Percentiles rank a stretch among this genome's conserved stretches.
Conservation (phyloP, 2,113 vertebrate genomes). For the Passer domesticus region DNA sequence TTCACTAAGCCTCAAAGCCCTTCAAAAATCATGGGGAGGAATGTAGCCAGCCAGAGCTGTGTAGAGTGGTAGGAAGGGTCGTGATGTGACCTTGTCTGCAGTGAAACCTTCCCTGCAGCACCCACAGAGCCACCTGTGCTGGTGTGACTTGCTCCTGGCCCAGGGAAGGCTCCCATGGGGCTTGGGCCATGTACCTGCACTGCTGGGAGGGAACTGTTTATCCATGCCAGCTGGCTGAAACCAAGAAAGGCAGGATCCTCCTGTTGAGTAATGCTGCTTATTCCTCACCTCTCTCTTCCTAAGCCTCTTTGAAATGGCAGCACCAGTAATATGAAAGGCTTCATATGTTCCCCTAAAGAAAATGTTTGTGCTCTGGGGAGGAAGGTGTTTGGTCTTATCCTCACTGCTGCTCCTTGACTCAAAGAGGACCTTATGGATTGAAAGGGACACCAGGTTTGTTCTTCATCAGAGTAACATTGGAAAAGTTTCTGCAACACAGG, state of each 20-base stretch:
- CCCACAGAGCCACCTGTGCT: not conserved
- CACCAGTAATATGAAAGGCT: not conserved
- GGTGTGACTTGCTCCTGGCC: fast-evolving
- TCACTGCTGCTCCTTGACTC: not conserved
- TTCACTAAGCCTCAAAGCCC: not conserved
- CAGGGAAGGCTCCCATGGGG: not conserved
- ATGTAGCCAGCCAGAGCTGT: not conserved
- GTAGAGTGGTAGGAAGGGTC: not conserved
- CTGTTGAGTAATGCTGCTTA: not conserved
- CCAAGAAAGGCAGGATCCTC: not conserved
- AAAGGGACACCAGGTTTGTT: not conserved
- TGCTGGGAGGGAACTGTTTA: not conserved
- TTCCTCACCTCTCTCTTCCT: not conserved
- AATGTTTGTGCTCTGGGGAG: not conserved
- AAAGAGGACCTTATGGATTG: not conserved
- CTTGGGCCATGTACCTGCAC: not conserved
- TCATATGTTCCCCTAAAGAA: not conserved
- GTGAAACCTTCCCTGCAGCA: not conserved
- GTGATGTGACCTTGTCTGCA: not conserved
- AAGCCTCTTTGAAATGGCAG: not conserved
- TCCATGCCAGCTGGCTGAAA: not conserved
- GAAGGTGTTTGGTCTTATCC: not conserved
- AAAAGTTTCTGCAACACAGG: not conserved
- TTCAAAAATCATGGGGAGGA: not conserved
- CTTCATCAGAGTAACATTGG: not conserved